A percentile compares a stretch with the other conserved stretches of the same genome.
Conservation (phyloP, 2,888 invertebrate genomes). For the Papilio protenor region DNA sequence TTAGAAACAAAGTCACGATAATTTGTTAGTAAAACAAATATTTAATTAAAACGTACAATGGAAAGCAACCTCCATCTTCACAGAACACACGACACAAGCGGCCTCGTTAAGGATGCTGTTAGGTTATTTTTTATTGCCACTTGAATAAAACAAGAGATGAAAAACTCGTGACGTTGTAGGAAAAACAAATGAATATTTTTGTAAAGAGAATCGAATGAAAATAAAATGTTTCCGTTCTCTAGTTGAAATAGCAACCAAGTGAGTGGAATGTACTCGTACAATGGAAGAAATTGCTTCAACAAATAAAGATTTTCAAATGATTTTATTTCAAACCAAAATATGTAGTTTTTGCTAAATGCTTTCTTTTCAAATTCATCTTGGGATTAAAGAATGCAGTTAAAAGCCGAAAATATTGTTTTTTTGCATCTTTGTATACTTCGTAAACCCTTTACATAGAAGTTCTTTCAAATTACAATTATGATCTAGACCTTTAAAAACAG, state of each 20-base stretch:
- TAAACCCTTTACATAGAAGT: not conserved
- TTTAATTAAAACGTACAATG: conserved; percentile 54
- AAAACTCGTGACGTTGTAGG: conserved; percentile 11
- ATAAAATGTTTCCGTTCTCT: conserved; percentile 12
- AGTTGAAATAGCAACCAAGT: not conserved
- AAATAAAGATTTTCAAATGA: not conserved
- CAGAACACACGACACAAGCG: conserved; percentile 66
- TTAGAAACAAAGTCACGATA: not conserved
- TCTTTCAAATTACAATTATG: not conserved
- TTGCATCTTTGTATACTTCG: not conserved
- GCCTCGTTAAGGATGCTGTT: conserved; percentile 59
- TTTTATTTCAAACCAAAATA: not conserved
- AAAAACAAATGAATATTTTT: conserved; percentile 6
- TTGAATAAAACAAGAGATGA: conserved; percentile 56
- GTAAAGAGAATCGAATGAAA: conserved; percentile 30
- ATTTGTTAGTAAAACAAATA: conserved; percentile 19
- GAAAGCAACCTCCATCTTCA: conserved; percentile 71
- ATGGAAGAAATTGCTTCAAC: not conserved
- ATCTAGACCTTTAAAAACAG: too few species aligned
- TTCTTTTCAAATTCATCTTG: not conserved
- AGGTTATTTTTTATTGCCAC: conserved; percentile 68
- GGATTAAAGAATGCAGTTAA: not conserved
- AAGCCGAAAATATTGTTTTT: too few species aligned
- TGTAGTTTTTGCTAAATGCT: not conserved
- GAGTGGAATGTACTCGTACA: conserved; percentile 34